Evolutionary conservation across 2,888 invertebrate genomes (phyloP).

Genomic region (Temnothorax rugatulus): DNA sequence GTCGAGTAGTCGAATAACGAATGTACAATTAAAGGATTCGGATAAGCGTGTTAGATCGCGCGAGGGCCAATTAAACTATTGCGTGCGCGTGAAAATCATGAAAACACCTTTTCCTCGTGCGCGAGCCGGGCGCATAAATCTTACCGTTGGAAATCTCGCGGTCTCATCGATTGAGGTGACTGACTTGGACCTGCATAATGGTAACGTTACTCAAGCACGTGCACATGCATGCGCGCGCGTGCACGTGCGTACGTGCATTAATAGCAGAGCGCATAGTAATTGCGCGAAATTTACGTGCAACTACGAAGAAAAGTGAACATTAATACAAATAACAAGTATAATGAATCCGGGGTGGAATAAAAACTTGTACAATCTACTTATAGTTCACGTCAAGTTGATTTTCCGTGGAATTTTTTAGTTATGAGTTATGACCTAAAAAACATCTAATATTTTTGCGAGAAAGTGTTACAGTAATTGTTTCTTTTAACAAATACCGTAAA

Average conservation of each 20-base stretch:
- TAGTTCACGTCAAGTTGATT: background rate
- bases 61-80: slow-evolving; percentile 47
- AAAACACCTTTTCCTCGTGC: slow-evolving; percentile 32
- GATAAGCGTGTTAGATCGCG: slow-evolving; percentile 46
- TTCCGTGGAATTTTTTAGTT: background rate
- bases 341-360: slow-evolving; percentile 13
- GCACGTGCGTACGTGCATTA: slow-evolving; percentile 20
- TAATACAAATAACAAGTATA: slow-evolving; percentile 27
- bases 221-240: background rate
- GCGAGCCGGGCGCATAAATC: slow-evolving; percentile 44
- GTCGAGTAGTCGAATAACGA: background rate
- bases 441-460: background rate
- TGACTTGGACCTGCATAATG: slow-evolving; percentile 41
- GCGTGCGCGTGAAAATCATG: slow-evolving; percentile 51
- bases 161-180: slow-evolving; percentile 57
- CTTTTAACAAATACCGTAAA: background rate
- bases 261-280: slow-evolving; percentile 19
- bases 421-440: too few relatives aligned
- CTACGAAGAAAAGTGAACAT: slow-evolving; percentile 4
- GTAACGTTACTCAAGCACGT: slow-evolving; percentile 11
- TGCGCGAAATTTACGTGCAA: background rate
- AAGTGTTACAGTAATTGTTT: background rate
- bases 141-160: slow-evolving; percentile 50
- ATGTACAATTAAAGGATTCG: slow-evolving; percentile 18
- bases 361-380: background rate